Evolutionary conservation across 2,888 invertebrate genomes (phyloP).

Genomic region (Drosophila borborema): DNA sequence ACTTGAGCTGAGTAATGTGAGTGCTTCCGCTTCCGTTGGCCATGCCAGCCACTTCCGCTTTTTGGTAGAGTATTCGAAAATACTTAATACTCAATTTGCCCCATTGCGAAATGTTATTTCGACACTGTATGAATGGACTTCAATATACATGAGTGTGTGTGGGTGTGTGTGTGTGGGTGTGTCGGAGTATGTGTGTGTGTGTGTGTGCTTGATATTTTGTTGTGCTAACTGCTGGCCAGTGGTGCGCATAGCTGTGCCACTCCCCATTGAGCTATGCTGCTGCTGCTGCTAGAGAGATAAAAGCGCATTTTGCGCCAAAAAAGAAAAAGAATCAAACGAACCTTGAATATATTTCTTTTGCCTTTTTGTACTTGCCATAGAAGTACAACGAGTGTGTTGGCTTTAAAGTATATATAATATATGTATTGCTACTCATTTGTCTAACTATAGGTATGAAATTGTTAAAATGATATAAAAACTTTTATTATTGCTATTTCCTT

Average conservation of each 20-base stretch:
- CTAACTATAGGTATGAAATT: background rate
- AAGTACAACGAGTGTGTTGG: background rate
- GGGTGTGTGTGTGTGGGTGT: slow-evolving; percentile 4
- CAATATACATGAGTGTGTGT: slow-evolving; percentile 2
- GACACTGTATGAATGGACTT: slow-evolving; percentile 19
- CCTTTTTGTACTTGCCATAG: slow-evolving; percentile 11
- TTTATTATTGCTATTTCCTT: too few species aligned
- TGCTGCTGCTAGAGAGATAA: slow-evolving; percentile 55
- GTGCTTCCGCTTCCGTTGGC: slow-evolving; percentile 74
- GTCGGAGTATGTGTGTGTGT: background rate
- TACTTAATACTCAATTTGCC: slow-evolving; percentile 76
- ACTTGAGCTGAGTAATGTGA: slow-evolving; percentile 67
- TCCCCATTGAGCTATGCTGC: slow-evolving; percentile 23
- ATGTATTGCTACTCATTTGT: too few species aligned
- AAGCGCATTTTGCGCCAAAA: slow-evolving; percentile 46
- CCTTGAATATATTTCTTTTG: slow-evolving; percentile 58
- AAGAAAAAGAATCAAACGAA: slow-evolving; percentile 43
- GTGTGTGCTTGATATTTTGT: slow-evolving; percentile 35
- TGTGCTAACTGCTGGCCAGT: slow-evolving; percentile 63
- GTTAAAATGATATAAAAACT: too few species aligned
- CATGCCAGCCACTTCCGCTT: slow-evolving; percentile 65
- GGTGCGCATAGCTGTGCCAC: slow-evolving; percentile 48
- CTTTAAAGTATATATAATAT: background rate
- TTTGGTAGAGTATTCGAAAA: slow-evolving; percentile 60
- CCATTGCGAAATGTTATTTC: slow-evolving; percentile 52